Conservation (phyloP, 2,113 vertebrate genomes). For the Oncorhynchus kisutch region DNA sequence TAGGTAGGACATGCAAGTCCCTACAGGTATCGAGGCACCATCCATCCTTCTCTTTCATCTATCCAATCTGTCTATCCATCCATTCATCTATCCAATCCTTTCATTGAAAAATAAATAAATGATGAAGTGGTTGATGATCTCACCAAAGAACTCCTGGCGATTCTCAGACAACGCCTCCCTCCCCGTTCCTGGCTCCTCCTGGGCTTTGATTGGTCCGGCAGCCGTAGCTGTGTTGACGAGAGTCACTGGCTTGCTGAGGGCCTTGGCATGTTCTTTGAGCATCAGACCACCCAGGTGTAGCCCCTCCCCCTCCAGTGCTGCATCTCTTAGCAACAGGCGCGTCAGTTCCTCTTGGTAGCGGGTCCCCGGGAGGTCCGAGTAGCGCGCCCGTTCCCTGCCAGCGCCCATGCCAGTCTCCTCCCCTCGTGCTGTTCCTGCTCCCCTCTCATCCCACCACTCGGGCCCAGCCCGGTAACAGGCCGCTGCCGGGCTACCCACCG, state of each 20-base stretch:
- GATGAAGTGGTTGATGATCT: slow-evolving; percentile 41
- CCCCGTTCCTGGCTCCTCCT: slow-evolving; percentile 56
- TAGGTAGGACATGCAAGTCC: slow-evolving; percentile 49
- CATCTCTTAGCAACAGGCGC: slow-evolving; percentile 70
- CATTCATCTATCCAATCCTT: slow-evolving; percentile 39
- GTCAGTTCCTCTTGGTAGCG: slow-evolving; percentile 83
- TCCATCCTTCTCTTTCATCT: slow-evolving; percentile 40
- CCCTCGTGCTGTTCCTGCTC: slow-evolving; percentile 8
- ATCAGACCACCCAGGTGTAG: slow-evolving; percentile 65
- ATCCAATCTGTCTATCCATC: slow-evolving; percentile 37
- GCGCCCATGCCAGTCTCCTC: slow-evolving; percentile 39
- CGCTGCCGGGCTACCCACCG: slow-evolving; percentile 74
- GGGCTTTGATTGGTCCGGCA: slow-evolving; percentile 53
- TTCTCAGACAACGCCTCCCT: slow-evolving; percentile 63
- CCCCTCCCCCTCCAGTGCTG: slow-evolving; percentile 61
- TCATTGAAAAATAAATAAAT: slow-evolving; percentile 44
- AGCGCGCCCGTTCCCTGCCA: slow-evolving; percentile 64
- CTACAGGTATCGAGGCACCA: slow-evolving; percentile 58
- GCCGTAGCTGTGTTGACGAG: slow-evolving; percentile 34
- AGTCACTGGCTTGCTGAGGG: slow-evolving; percentile 54
- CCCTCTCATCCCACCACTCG: slow-evolving; percentile 71
- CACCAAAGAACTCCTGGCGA: slow-evolving; percentile 85
- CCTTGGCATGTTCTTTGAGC: slow-evolving; percentile 63
- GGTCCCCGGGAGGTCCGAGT: slow-evolving; percentile 75
- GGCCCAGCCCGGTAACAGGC: slow-evolving; percentile 59